Evolutionary conservation across 2,888 invertebrate species (phyloP).

Genomic region (Acleris emargana): DNA sequence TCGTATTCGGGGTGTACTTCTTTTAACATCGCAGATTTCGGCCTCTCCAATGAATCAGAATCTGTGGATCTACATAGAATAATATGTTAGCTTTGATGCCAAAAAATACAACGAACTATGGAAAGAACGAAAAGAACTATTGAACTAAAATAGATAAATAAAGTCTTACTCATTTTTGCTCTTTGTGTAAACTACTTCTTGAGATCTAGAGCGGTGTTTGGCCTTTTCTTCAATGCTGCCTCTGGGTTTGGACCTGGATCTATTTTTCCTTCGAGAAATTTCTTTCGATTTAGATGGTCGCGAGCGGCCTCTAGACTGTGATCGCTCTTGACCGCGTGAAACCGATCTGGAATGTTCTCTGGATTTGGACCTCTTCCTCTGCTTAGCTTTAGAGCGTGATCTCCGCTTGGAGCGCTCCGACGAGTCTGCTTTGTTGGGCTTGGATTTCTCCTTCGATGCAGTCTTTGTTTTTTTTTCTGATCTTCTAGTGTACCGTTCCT

Average conservation of each 20-base stretch:
- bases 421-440: conserved; percentile 54
- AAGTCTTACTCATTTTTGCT: conserved; percentile 71
- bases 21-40: conserved; percentile 76
- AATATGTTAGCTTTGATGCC: conserved; percentile 1
- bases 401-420: conserved; percentile 57
- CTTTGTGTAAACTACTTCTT: conserved; percentile 63
- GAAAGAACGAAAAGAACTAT: conserved; percentile 1
- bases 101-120: neutral
- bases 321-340: conserved; percentile 54
- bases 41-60: conserved; percentile 75
- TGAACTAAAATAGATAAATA: conserved; percentile 9
- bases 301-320: conserved; percentile 51
- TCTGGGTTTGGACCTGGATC: conserved; percentile 53
- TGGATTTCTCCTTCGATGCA: conserved; percentile 57
- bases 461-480: conserved; percentile 60
- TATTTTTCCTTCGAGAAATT: conserved; percentile 42
- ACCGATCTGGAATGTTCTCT: conserved; percentile 58
- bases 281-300: conserved; percentile 52
- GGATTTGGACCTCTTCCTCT: conserved; percentile 57
- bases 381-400: conserved; percentile 62
- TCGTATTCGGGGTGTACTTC: conserved; percentile 77
- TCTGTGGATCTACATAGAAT: conserved; percentile 67
- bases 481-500: conserved; percentile 59
- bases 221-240: conserved; percentile 58
- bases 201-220: conserved; percentile 69